These are phyloP conservation scores for Vanessa atalanta DNA, from an alignment of 1,140 invertebrate species.

Conservation along the genomic window DNA sequence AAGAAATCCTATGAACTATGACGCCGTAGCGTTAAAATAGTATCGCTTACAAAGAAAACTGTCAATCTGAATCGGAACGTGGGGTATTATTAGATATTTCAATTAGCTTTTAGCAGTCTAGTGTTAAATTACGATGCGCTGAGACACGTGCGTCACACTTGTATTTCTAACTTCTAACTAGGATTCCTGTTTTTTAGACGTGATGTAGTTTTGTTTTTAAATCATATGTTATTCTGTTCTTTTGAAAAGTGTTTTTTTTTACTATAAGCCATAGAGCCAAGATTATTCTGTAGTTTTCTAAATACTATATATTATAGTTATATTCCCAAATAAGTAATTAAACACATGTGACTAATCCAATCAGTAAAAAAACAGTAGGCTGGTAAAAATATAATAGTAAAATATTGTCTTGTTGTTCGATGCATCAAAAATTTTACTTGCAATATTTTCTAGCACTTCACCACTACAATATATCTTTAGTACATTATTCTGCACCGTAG, in stretches of 20 bases:
- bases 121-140: conserved; percentile 48
- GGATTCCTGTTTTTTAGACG: background rate
- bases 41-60: conserved; percentile 47
- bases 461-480: no score
- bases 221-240: background rate
- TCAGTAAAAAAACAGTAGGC: no score
- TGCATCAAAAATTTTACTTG: no score
- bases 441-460: no score
- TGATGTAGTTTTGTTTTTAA: background rate
- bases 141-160: conserved; percentile 4
- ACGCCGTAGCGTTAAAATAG: conserved; percentile 24
- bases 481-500: no score
- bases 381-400: no score
- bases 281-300: no score
- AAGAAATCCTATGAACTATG: conserved; percentile 14
- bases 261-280: no score
- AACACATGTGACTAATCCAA: no score
- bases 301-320: no score
- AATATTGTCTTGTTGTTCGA: no score
- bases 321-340: no score
- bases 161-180: background rate
- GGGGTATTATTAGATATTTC: conserved; percentile 47
- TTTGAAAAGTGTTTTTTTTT: background rate
- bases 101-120: conserved; percentile 57
- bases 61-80: conserved; percentile 40